Base-by-base conservation (phyloP, 1,140 invertebrate genomes). In the Phortica variegata region DNA sequence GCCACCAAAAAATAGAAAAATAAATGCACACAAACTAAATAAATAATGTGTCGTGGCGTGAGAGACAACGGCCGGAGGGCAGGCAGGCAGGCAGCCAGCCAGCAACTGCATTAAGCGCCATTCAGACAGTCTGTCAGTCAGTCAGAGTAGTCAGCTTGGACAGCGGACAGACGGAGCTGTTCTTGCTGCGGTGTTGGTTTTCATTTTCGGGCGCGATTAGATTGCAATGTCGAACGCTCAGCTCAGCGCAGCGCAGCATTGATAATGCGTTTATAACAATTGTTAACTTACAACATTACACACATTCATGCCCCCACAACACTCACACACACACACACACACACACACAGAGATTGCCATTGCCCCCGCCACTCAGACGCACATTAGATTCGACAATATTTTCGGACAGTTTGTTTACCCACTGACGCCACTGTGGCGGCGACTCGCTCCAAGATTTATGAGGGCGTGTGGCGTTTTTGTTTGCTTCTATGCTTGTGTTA, bases 371-470 rank as follows among this genome's bases (percentile, higher is more conserved):
- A 26, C 5, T 5, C 23, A 26, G 23, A 26, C 23, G 23, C 23
- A 10, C 23, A 10, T 26, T 26, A 5, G 5, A 32, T 16, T 2
- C 8, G 34, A 16, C 16, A 31, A 43, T 6, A 29, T 5, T n/a
- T 26, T 26, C 23, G 23, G 23, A 6, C 18, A 42, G 31, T 53
- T 50, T 73, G 57, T 73, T 73, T 73, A 51, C 69, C 37, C 51
- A 69, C 49, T 73, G 70, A 73, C 70, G 69, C 70, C 70, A 73
- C 70, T 63, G 52, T 73, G 70, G 71, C 70, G 70, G 69, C 61
- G 52, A 52, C 52, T 60, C 50, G 54, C 58, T 54, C 54, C 63
- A 72, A 72, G 68, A 72, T 72, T 72, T 72, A 72, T 68, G 68
- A 60, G 60, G 38, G 70, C 51, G 45, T 46, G n/a, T 48, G 20